phyloP scores from a whole-genome alignment of 2,113 vertebrate species.

The Peromyscus maniculatus region DNA sequence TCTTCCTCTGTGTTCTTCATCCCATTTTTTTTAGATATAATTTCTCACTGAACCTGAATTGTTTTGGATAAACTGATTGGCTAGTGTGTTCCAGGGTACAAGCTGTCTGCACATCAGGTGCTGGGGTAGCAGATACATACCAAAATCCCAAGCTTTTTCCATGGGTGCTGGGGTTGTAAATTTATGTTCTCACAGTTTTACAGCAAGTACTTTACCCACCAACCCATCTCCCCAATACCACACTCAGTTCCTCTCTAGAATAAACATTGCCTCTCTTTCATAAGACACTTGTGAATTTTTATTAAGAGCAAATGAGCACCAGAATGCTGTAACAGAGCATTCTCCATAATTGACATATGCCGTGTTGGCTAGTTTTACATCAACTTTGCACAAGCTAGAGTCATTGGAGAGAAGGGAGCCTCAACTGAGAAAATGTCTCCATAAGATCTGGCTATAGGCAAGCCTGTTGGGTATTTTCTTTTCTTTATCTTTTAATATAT shows the following conservation, averaged over 20 bases:
- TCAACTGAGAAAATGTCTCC: neutral
- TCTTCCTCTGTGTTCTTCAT: neutral
- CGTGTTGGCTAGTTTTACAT: neutral
- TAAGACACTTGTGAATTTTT: neutral
- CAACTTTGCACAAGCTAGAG: neutral
- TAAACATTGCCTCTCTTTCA: slow-evolving; percentile 23
- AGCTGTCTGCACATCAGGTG: neutral
- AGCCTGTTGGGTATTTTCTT: neutral
- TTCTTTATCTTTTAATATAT: too few relatives aligned
- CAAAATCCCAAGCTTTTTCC: too few relatives aligned
- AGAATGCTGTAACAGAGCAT: neutral
- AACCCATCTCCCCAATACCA: neutral
- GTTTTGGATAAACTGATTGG: neutral
- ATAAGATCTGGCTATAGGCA: neutral
- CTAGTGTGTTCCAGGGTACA: neutral
- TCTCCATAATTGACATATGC: neutral
- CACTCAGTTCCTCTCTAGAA: neutral
- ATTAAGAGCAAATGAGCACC: neutral
- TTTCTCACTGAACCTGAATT: neutral
- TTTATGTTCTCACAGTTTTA: neutral
- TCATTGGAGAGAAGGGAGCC: neutral
- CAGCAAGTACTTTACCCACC: neutral
- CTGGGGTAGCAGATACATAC: neutral
- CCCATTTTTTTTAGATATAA: too few relatives aligned
- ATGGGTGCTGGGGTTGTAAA: neutral